Evolutionary conservation across 2,888 invertebrate genomes (phyloP).

Genomic region (Cryptus armator): DNA sequence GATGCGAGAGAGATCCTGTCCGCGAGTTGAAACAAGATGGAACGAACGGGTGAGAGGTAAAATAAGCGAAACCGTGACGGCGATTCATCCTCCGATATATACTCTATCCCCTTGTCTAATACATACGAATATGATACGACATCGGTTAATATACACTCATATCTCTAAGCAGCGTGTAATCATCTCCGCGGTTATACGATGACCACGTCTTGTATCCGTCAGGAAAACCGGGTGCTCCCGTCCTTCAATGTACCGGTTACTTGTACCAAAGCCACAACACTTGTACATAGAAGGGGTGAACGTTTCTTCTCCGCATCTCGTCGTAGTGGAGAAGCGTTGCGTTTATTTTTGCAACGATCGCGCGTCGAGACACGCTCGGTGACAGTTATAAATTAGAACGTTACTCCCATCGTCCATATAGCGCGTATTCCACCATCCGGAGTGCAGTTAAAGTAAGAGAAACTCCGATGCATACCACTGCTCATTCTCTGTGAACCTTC

Average conservation of each 20-base stretch:
- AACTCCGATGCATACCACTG: slow-evolving; percentile 50
- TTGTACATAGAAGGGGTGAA: slow-evolving; percentile 32
- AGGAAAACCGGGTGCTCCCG: slow-evolving; percentile 48
- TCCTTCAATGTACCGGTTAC: slow-evolving; percentile 5
- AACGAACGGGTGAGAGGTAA: slow-evolving; percentile 43
- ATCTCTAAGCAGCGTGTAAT: slow-evolving; percentile 37
- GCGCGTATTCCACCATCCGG: slow-evolving; percentile 30
- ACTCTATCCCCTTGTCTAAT: neutral
- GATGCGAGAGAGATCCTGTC: slow-evolving; percentile 9
- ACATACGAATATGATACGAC: slow-evolving; percentile 29
- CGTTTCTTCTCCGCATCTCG: slow-evolving; percentile 52
- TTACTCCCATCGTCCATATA: slow-evolving; percentile 67
- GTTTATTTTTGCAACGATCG: slow-evolving; percentile 76
- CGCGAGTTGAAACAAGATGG: slow-evolving; percentile 37
- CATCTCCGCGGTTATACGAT: slow-evolving; percentile 43
- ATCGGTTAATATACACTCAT: slow-evolving; percentile 36
- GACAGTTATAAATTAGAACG: slow-evolving; percentile 81
- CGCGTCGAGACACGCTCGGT: slow-evolving; percentile 62
- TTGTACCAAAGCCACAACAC: slow-evolving; percentile 21
- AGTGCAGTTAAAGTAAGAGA: slow-evolving; percentile 52
- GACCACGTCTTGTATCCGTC: slow-evolving; percentile 64
- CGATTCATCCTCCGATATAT: slow-evolving; percentile 26
- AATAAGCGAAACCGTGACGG: slow-evolving; percentile 40
- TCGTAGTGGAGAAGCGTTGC: slow-evolving; percentile 24
- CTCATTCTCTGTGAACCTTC: slow-evolving; percentile 25